phyloP scores from a whole-genome alignment of 2,113 vertebrate genomes.

The Phaethon lepturus region DNA sequence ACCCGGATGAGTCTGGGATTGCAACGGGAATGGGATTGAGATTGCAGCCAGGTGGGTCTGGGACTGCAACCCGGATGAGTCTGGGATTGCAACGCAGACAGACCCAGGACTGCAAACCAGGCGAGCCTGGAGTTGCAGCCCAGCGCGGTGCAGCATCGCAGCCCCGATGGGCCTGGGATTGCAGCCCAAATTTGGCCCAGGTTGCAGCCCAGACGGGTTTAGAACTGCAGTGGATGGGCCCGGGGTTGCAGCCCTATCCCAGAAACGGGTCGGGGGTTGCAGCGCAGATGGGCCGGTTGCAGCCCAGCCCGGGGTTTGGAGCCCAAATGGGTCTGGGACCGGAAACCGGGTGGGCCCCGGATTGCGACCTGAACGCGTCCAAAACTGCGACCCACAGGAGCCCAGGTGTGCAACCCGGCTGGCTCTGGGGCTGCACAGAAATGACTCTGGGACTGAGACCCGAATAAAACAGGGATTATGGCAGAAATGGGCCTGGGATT shows the following conservation, averaged over 20 bases:
- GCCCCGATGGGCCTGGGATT: background rate
- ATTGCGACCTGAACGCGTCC: rapidly evolving
- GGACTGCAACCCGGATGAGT: background rate
- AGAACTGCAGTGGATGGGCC: too few relatives aligned
- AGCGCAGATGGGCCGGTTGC: too few relatives aligned
- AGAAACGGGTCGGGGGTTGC: background rate
- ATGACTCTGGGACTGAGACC: background rate
- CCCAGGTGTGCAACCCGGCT: background rate
- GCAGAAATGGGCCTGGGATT: background rate
- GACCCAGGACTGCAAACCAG: rapidly evolving
- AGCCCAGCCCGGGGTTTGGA: background rate
- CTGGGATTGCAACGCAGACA: background rate
- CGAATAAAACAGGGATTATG: too few relatives aligned
- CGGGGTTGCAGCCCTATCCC: too few relatives aligned
- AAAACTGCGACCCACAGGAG: background rate
- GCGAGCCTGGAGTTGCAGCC: too few relatives aligned
- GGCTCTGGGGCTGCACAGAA: background rate
- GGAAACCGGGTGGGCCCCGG: background rate
- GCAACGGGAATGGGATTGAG: rapidly evolving
- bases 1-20: background rate
- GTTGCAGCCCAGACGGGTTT: too few relatives aligned
- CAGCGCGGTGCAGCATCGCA: too few relatives aligned
- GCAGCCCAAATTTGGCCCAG: too few relatives aligned
- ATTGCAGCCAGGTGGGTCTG: background rate
- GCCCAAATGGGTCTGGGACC: rapidly evolving